A percentile compares a stretch with the other conserved stretches of the same genome.
Evolutionary conservation across 2,113 vertebrate species (phyloP).

Genomic region (Romanogobio albipinnatus): DNA sequence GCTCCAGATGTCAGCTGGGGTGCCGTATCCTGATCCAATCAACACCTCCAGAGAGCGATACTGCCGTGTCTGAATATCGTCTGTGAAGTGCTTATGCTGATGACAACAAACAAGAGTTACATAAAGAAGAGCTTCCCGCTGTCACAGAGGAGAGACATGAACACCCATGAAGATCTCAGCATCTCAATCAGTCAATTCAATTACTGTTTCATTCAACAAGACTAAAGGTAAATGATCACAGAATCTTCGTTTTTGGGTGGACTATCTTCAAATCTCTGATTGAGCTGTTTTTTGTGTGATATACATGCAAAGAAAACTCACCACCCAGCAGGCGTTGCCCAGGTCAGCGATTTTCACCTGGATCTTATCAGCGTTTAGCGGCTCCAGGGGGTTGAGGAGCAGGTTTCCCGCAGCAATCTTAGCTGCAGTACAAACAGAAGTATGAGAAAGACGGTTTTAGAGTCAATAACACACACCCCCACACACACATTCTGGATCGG

Average conservation of each 20-base stretch:
- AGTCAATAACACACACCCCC: neutral
- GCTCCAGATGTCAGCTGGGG: conserved; percentile 98
- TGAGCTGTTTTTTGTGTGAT: neutral
- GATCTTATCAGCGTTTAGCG: conserved; percentile 91
- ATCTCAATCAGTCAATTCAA: neutral
- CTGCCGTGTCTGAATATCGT: conserved; percentile 96
- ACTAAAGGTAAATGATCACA: neutral
- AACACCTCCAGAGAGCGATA: conserved; percentile 94
- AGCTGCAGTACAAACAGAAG: conserved; percentile 25
- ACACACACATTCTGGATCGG: neutral
- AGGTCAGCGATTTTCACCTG: conserved; percentile 98
- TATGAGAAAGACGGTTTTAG: neutral
- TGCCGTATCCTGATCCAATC: conserved; percentile 91
- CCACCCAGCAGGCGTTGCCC: conserved; percentile 99
- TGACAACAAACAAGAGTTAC: conserved; percentile 6
- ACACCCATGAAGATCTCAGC: neutral
- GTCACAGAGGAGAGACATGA: neutral
- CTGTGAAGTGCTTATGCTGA: conserved; percentile 96
- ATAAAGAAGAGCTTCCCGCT: conserved; percentile 9
- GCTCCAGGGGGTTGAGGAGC: conserved; percentile 93
- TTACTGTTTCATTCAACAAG: neutral
- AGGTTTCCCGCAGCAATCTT: conserved; percentile 78
- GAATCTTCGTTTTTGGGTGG: neutral
- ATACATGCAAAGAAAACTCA: conserved; percentile 66
- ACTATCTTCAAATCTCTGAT: neutral